Evolutionary conservation across 2,113 vertebrate genomes (phyloP).

Genomic region (Gymnorhina tibicen): DNA sequence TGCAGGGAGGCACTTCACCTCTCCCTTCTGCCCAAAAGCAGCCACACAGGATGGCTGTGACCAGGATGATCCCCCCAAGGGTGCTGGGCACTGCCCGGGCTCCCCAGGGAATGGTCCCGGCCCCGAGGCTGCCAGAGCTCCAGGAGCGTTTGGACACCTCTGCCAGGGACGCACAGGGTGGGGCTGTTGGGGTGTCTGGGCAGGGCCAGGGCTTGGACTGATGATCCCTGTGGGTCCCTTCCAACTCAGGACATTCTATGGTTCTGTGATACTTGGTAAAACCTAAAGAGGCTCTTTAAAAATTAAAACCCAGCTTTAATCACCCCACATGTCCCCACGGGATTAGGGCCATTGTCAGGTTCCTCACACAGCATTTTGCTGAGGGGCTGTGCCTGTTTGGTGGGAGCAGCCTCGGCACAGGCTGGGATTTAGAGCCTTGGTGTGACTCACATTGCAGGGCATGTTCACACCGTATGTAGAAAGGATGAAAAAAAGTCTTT

Average conservation of each 20-base stretch:
- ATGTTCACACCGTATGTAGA: fast-evolving
- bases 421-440: not conserved
- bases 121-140: not conserved
- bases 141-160: not conserved
- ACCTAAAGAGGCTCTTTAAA: not conserved
- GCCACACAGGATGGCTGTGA: not conserved
- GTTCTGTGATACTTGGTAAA: not conserved
- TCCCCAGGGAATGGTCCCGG: not conserved
- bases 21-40: not conserved
- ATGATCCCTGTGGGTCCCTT: fast-evolving
- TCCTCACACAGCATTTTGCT: not conserved
- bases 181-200: not conserved
- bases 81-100: not conserved
- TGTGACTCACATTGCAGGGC: fast-evolving
- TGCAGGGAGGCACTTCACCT: not conserved
- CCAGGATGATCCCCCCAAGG: not conserved
- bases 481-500: not conserved
- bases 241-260: not conserved
- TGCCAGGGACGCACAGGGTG: not conserved
- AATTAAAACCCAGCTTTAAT: not conserved
- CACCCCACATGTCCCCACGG: fast-evolving
- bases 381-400: not conserved
- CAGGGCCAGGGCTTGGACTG: fast-evolving
- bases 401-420: not conserved
- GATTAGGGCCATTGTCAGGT: not conserved